Evolutionary conservation across 2,113 vertebrate genomes (phyloP), one percentile per base, ranked within the genome.

Genomic region (Zeus faber): DNA sequence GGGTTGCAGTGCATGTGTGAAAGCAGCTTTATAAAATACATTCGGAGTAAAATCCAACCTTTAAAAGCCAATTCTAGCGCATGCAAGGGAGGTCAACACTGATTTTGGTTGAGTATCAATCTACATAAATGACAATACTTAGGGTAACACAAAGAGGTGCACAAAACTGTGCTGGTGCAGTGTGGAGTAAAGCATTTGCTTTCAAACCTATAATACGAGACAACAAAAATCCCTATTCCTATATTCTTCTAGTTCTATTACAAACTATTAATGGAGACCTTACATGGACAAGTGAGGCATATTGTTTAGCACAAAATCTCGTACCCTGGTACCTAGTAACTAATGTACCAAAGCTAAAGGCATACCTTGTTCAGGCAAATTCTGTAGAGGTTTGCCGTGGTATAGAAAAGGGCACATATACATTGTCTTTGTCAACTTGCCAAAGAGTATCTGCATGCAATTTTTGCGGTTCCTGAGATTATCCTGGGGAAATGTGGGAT

Each of bases 21-120:
- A n/a, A n/a, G n/a, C n/a, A n/a, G n/a, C n/a, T n/a, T n/a, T n/a
- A 56, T 70, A 50, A 43, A 62, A 65, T 49, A 66, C 16, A 76
- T 51, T 49, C 52, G 48, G 68, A 66, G 41, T 54, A 47, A 66
- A 72, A 59, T 74, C 52, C n/a, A n/a, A n/a, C n/a, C n/a, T n/a
- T n/a, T n/a, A n/a, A n/a, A n/a, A 59, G 49, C 57, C 17, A 0
- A 16, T 1, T n/a, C n/a, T n/a, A n/a, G n/a, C n/a, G n/a, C n/a
- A n/a, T n/a, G n/a, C n/a, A n/a, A n/a, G n/a, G n/a, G n/a, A n/a
- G n/a, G n/a, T n/a, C n/a, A n/a, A n/a, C n/a, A n/a, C n/a, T n/a
- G n/a, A n/a, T n/a, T n/a, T n/a, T n/a, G n/a, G n/a, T n/a, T n/a
- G n/a, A n/a, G n/a, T n/a, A 22, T 33, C 49, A 50, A 17, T 16